Conservation (phyloP, 2,888 invertebrate genomes). For the Allolobophora icterica region DNA sequence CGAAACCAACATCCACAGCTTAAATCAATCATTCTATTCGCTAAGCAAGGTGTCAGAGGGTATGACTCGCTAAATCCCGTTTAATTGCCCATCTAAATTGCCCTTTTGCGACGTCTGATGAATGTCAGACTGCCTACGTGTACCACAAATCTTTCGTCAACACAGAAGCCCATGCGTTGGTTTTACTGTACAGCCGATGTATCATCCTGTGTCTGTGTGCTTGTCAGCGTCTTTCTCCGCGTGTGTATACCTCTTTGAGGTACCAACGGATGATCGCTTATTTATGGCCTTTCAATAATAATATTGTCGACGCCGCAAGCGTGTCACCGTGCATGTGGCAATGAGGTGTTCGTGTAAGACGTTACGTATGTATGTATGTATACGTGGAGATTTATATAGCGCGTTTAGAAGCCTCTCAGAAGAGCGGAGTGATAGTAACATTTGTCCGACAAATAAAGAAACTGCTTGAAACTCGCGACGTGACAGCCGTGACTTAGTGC, state of each 20-base stretch:
- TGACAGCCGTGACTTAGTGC: not conserved
- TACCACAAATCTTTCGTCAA: not conserved
- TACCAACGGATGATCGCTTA: not conserved
- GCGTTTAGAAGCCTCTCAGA: not conserved
- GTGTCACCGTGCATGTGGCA: not conserved
- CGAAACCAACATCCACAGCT: not conserved
- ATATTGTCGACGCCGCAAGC: not conserved
- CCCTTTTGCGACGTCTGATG: not conserved
- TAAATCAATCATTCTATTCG: not conserved
- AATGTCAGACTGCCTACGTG: not conserved
- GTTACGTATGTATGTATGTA: not conserved
- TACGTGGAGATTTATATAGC: not conserved
- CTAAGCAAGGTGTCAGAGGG: not conserved
- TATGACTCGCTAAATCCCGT: not conserved
- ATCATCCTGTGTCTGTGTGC: not conserved
- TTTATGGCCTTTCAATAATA: too few species aligned
- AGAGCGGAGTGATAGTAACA: not conserved
- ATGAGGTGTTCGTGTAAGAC: not conserved
- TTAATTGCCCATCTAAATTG: not conserved
- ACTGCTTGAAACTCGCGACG: not conserved
- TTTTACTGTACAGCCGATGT: not conserved
- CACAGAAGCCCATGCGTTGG: not conserved
- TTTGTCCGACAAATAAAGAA: not conserved
- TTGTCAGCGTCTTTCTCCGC: not conserved
- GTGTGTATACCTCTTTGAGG: not conserved